Evolutionary conservation across 2,888 invertebrate genomes (phyloP), one percentile per base, ranked within the genome.

Genomic region (Chymomyza amoena): DNA sequence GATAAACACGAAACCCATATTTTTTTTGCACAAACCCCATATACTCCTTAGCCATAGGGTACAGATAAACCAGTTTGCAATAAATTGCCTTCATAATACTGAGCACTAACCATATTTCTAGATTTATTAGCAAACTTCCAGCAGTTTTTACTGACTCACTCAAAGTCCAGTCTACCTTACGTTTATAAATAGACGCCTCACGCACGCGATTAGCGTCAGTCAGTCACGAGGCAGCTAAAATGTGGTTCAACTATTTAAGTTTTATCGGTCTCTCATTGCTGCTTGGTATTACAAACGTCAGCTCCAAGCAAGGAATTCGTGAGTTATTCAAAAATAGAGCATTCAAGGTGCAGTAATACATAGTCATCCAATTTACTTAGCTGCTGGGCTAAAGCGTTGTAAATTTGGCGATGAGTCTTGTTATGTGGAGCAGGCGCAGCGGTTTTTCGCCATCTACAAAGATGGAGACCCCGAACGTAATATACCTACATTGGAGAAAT

Each of bases 401-500:
- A 81, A 66, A 15, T 16, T 79, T 4, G 65, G 69, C 4, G 88
- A 89, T 25, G 80, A 81, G 9, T 51, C 62, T 1, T 90, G 89
- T 10, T 4, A 81, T 0, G 51, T 79, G 13, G 69, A 60, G 15
- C 82, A 81, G 61, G 74, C 73, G 0, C 73, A 82, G 16, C 16
- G 36, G 2, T 78, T 77, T 25, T 7, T 87, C 0, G 45, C 15
- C 0, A 18, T 45, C 5, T 78, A 76, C n/a, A 68, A 69, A 4
- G 5, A 75, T 1, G 89, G 89, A 1, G 59, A 77, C 15, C 78
- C 82, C 0, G 79, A 80, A 0, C 39, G 70, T 1, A 57, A 65
- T 36, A 65, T 89, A 61, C 63, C 70, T 4, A 10, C 66, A 0
- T n/a, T 87, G 4, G 84, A 83, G 5, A 81, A 81, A 4, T 18